phyloP scores from a whole-genome alignment of 2,113 vertebrate genomes.

The Anser brachyrhynchus region DNA sequence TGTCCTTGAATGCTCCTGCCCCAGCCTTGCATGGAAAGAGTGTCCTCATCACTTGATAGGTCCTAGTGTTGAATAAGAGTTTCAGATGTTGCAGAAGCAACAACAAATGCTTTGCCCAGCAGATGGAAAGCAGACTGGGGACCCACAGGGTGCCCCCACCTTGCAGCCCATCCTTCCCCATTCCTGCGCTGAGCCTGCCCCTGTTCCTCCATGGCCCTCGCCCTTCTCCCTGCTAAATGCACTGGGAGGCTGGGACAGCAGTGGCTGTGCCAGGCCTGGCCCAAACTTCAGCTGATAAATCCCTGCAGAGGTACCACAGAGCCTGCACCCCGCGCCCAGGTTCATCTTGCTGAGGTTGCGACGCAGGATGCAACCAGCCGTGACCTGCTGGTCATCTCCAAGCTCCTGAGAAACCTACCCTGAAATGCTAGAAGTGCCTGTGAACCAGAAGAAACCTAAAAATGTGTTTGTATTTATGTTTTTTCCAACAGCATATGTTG shows the following conservation, averaged over 20 bases:
- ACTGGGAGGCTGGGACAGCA: background rate
- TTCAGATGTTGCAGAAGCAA: background rate
- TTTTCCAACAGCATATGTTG: constrained; percentile 35
- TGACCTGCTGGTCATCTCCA: background rate
- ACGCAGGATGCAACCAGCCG: background rate
- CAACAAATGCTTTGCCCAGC: background rate
- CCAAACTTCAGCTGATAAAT: background rate
- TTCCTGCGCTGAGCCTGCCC: background rate
- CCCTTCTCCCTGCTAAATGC: background rate
- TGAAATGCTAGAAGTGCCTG: background rate
- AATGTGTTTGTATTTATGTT: constrained; percentile 14
- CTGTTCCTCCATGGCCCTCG: background rate
- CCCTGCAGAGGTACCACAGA: fast-evolving
- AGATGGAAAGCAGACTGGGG: background rate
- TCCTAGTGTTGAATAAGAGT: background rate
- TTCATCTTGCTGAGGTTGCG: background rate
- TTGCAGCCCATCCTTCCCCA: fast-evolving
- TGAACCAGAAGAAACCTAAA: background rate
- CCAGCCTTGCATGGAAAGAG: fast-evolving
- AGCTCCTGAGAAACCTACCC: background rate
- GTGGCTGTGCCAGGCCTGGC: background rate
- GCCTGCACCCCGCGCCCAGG: background rate
- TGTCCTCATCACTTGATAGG: background rate
- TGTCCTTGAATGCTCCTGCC: background rate
- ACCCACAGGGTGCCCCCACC: background rate